Conservation (phyloP, 2,888 invertebrate genomes). For the Pediacus dermestoides region DNA sequence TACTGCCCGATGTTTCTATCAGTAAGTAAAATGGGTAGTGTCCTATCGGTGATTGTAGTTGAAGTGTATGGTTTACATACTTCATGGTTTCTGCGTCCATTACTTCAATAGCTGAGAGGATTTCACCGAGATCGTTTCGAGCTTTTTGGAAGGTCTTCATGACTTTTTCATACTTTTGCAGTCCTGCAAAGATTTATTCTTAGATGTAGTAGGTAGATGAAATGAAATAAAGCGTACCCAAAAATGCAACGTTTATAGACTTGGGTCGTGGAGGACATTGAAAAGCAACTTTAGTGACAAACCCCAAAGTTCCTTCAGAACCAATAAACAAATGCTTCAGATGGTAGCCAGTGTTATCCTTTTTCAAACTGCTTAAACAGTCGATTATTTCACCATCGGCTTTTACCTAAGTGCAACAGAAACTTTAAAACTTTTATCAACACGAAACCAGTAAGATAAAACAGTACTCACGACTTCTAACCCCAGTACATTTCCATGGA, state of each 20-base stretch:
- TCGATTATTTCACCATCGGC: conserved; percentile 83
- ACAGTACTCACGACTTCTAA: conserved; percentile 74
- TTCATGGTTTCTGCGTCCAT: conserved; percentile 75
- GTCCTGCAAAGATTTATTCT: conserved; percentile 56
- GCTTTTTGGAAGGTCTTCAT: conserved; percentile 72
- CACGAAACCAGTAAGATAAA: no score
- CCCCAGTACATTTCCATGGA: conserved; percentile 88
- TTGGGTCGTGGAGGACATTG: conserved; percentile 81
- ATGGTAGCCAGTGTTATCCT: conserved; percentile 97
- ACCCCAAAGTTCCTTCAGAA: conserved; percentile 92
- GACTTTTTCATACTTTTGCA: conserved; percentile 73
- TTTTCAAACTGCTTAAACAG: conserved; percentile 78
- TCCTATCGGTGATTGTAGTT: conserved; percentile 59
- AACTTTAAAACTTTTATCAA: not conserved
- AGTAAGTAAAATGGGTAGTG: conserved; percentile 79
- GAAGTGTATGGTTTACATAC: conserved; percentile 59
- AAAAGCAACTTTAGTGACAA: conserved; percentile 88
- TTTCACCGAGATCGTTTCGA: conserved; percentile 75
- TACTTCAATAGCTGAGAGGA: conserved; percentile 93
- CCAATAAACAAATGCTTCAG: conserved; percentile 95
- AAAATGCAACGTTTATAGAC: conserved; percentile 61
- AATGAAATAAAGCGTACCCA: conserved; percentile 26
- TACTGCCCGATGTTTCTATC: conserved; percentile 83
- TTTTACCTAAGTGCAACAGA: conserved; percentile 58
- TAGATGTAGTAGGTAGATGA: conserved; percentile 3